Conservation (phyloP, 2,888 invertebrate species). For the Thereva nobilitata region DNA sequence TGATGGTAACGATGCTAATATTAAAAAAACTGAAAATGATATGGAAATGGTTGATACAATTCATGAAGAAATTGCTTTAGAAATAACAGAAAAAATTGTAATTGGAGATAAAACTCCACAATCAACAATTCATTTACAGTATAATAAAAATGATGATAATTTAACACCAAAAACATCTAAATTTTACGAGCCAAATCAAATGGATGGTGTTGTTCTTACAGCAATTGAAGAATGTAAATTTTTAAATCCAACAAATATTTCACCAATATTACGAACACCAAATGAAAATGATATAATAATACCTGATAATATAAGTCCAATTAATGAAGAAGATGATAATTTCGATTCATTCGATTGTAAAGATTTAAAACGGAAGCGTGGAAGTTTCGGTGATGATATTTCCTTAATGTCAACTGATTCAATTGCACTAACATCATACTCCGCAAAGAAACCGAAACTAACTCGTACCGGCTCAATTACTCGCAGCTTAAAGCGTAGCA, state of each 20-base stretch:
- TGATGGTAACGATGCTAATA: conserved; percentile 32
- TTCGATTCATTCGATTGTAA: conserved; percentile 52
- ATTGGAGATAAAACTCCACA: not conserved
- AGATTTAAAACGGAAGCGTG: conserved; percentile 55
- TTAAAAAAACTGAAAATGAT: conserved; percentile 12
- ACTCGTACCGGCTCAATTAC: conserved; percentile 57
- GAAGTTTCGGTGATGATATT: conserved; percentile 55
- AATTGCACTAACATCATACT: conserved; percentile 45
- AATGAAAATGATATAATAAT: conserved; percentile 7
- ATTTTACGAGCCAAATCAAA: conserved; percentile 38
- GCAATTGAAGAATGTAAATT: conserved; percentile 46
- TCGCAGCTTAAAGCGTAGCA: conserved; percentile 54
- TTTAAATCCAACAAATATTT: conserved; percentile 49
- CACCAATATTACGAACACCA: conserved; percentile 50
- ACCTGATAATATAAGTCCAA: conserved; percentile 33
- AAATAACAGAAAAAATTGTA: not conserved
- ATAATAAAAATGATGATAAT: conserved; percentile 17
- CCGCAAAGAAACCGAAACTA: conserved; percentile 56
- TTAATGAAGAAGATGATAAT: conserved; percentile 54
- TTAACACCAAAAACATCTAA: conserved; percentile 45
- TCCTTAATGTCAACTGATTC: conserved; percentile 56
- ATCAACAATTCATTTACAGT: not conserved
- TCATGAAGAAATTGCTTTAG: not conserved
- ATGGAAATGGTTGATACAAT: not conserved
- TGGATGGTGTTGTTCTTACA: conserved; percentile 45